These are phyloP conservation scores for Archilochus colubris DNA, from an alignment of 2,113 vertebrate species.

Conservation along the genomic window DNA sequence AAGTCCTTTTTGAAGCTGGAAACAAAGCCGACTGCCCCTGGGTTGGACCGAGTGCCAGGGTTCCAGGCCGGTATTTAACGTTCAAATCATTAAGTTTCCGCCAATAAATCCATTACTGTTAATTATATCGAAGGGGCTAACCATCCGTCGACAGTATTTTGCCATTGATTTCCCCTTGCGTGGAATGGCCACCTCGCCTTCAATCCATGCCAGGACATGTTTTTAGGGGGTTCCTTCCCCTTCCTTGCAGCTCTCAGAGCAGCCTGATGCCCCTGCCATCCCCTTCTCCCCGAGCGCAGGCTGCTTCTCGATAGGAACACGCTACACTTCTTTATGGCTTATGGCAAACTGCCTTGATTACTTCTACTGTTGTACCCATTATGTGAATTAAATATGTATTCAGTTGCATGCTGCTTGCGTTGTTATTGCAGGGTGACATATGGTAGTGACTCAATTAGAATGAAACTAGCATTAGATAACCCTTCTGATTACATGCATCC, in stretches of 20 bases:
- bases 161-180: constrained; percentile 45
- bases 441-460: constrained; percentile 85
- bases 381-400: constrained; percentile 89
- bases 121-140: constrained; percentile 77
- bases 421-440: constrained; percentile 86
- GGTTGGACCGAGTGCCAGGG: background rate
- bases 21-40: fast-evolving
- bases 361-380: constrained; percentile 86
- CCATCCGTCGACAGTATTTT: constrained; percentile 63
- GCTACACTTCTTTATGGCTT: constrained; percentile 84
- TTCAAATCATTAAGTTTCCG: constrained; percentile 63
- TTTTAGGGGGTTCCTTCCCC: background rate
- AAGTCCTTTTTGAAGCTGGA: background rate
- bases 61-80: constrained; percentile 66
- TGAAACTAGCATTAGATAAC: constrained; percentile 86
- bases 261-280: background rate
- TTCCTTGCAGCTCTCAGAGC: background rate
- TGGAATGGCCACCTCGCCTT: background rate
- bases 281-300: constrained; percentile 65
- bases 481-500: constrained; percentile 80
- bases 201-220: fast-evolving
- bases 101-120: constrained; percentile 80
- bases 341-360: constrained; percentile 88
- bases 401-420: constrained; percentile 82
- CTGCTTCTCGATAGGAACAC: constrained; percentile 76